phyloP scores from a whole-genome alignment of 2,113 vertebrate genomes.

The Phrynocephalus versicolor region DNA sequence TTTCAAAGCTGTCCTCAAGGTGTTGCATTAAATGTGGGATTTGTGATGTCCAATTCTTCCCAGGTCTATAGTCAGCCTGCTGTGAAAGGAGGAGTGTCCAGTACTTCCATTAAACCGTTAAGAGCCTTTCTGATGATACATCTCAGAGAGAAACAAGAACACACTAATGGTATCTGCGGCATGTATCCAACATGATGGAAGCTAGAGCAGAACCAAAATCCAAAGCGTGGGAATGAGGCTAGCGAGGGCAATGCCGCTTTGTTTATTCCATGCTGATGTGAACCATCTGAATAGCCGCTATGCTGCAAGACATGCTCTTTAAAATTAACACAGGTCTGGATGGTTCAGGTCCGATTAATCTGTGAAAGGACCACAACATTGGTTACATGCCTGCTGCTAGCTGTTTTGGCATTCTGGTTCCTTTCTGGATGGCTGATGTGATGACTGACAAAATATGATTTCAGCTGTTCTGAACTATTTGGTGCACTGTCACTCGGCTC shows the following conservation, averaged over 20 bases:
- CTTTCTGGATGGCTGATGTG: constrained; percentile 17
- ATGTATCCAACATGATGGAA: constrained; percentile 28
- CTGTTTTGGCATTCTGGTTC: constrained; percentile 44
- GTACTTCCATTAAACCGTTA: no score
- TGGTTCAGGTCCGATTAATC: constrained; percentile 50
- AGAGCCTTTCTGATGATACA: background rate
- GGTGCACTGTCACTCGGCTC: constrained; percentile 35
- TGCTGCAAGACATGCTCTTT: constrained; percentile 36
- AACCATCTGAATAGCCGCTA: constrained; percentile 39
- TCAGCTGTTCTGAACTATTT: constrained; percentile 69
- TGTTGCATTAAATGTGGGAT: no score
- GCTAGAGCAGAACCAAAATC: constrained; percentile 26
- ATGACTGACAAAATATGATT: constrained; percentile 50
- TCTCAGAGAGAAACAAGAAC: rapidly evolving
- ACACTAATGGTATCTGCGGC: background rate
- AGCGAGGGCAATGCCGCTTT: constrained; percentile 22
- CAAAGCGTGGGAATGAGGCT: constrained; percentile 36
- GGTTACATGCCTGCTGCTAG: constrained; percentile 34
- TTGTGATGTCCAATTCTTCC: no score
- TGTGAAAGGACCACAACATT: constrained; percentile 42
- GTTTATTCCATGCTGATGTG: constrained; percentile 38
- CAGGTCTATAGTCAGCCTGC: no score
- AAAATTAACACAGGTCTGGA: constrained; percentile 36
- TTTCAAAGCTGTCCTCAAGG: no score
- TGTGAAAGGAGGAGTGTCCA: no score